Evolutionary conservation across 2,113 vertebrate species (phyloP), one percentile per base, ranked within the genome.

Genomic region (Myxocyprinus asiaticus): DNA sequence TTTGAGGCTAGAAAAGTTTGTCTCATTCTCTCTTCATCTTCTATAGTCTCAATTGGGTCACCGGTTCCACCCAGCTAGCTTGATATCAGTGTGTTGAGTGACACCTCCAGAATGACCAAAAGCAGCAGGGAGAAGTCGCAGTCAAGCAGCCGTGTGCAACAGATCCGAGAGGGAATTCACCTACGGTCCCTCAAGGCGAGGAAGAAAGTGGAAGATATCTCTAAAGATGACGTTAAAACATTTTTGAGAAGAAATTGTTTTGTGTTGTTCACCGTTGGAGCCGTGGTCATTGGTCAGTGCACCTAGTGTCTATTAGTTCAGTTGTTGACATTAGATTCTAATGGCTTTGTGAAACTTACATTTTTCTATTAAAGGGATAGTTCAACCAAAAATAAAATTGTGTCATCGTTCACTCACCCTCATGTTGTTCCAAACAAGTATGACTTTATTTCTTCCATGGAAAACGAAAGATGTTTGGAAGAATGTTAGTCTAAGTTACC

Each of bases 151-250:
- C 94, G 91, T 85, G 96, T 98, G 94, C 96, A 97, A 80, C 93
- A 94, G 44, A 82, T 98, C 88, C 96, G 96, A 74, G 94, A 98
- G 87, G 91, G 94, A 12, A 95, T 98, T 59, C 93, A 96, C 78
- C 95, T 96, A 82, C 96, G 96, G 82, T 95, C 97, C 1, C 93
- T 97, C 81, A 90, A 95, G 90, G 97, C 97, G 0, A 98, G 95
- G 92, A 96, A 96, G 91, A 98, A 95, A 91, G 94, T 99, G 68
- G 95, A 97, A 82, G 96, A 94, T 88, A 94, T 99, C 87, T 97
- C 95, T 47, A 97, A 95, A 88, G 96, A 98, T 5, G 95, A 96
- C 42, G 88, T 98, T 59, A 96, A 95, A 85, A 91, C 90, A 87
- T 99, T 96, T 89, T 81, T 99, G 48, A 92, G 93, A 87, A 94